A percentile compares a stretch with the other conserved stretches of the same genome.
Conservation (phyloP, 1,140 invertebrate species). For the Oryctes rhinoceros region DNA sequence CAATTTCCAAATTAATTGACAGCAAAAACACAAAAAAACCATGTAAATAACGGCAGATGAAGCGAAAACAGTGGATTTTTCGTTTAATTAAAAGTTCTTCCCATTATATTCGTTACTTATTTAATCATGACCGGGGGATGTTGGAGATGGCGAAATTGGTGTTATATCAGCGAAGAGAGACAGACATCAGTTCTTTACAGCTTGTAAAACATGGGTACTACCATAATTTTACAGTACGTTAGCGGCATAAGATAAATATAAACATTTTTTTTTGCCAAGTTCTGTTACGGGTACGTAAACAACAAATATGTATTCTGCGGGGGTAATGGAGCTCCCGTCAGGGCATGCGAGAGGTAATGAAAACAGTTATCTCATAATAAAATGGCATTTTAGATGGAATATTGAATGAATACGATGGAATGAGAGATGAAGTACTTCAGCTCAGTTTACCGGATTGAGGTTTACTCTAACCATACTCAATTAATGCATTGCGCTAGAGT, state of each 20-base stretch:
- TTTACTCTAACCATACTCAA: conserved; percentile 40
- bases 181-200: not conserved
- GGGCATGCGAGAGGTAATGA: conserved; percentile 8
- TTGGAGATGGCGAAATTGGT: not conserved
- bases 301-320: not conserved
- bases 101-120: not conserved
- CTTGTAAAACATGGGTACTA: not conserved
- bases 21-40: not conserved
- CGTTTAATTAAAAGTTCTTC: not conserved
- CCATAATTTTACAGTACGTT: not conserved
- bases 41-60: not conserved
- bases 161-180: not conserved
- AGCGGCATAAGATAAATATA: conserved; percentile 25
- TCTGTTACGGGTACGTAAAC: not conserved
- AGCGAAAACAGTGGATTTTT: not conserved
- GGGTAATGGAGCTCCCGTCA: not conserved
- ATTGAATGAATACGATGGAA: conserved; percentile 41
- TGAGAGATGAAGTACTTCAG: conserved; percentile 37
- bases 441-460: conserved; percentile 39
- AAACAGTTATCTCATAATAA: conserved; percentile 44
- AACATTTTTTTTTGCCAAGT: not conserved
- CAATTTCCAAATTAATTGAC: not conserved
- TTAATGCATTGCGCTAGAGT: conserved; percentile 37
- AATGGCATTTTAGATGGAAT: conserved; percentile 47
- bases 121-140: not conserved